Percentiles rank a stretch among this genome's conserved stretches.
phyloP scores from a whole-genome alignment of 2,797 vertebrate species.

The Anolis apletophallus region DNA sequence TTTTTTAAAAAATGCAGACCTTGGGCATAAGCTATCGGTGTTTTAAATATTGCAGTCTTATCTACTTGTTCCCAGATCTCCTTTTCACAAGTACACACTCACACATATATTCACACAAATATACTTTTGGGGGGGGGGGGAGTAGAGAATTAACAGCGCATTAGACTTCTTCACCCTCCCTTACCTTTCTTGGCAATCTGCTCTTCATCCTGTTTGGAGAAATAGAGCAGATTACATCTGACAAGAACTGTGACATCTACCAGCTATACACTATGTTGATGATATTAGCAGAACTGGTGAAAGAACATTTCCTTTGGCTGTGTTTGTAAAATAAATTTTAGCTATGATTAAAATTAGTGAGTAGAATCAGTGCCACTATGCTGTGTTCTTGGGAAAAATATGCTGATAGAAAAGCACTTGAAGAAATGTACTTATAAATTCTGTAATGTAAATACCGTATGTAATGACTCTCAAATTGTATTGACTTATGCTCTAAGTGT shows the following conservation, averaged over 20 bases:
- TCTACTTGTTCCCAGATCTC: not conserved
- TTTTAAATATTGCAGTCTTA: not conserved
- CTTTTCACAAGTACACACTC: not conserved
- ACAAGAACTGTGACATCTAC: not conserved
- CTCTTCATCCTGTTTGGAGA: not conserved
- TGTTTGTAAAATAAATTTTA: not conserved
- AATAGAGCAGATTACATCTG: not conserved
- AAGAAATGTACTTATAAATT: no score
- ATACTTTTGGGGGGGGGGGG: not conserved
- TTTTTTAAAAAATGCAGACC: not conserved
- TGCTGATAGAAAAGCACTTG: no score
- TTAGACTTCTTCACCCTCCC: not conserved
- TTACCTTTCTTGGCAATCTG: not conserved
- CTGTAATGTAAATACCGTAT: no score
- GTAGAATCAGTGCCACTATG: no score
- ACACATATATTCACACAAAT: not conserved
- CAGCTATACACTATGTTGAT: not conserved
- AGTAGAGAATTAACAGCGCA: not conserved
- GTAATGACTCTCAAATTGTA: no score
- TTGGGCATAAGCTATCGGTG: not conserved
- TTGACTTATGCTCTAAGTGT: no score
- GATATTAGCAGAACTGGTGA: not conserved
- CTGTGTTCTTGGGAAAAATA: no score
- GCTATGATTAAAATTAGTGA: not conserved
- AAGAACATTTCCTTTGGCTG: not conserved